phyloP scores from a whole-genome alignment of 2,888 invertebrate species.

The Homarus gammarus region DNA sequence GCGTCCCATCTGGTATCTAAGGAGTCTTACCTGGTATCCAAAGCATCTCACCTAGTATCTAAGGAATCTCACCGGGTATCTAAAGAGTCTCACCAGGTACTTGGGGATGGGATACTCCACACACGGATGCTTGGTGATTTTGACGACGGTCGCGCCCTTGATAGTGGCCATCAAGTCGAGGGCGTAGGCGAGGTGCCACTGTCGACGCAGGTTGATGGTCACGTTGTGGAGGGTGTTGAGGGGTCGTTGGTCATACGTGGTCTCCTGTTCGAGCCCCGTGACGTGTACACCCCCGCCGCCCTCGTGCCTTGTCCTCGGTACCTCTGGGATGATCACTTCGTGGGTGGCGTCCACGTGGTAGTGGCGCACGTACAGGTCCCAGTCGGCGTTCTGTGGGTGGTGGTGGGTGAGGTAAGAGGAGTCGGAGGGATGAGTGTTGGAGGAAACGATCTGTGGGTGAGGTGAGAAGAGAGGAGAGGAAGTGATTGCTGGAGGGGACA shows the following conservation, averaged over 20 bases:
- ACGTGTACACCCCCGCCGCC: constrained; percentile 73
- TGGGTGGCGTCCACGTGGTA: constrained; percentile 37
- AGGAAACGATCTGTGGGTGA: background rate
- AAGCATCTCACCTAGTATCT: too few species aligned
- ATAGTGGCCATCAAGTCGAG: constrained; percentile 38
- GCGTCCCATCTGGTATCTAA: too few species aligned
- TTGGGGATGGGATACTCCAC: constrained; percentile 42
- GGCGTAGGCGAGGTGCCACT: constrained; percentile 47
- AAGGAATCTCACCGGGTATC: too few species aligned
- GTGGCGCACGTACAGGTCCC: constrained; percentile 68
- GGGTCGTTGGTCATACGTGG: constrained; percentile 60
- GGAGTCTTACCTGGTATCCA: too few species aligned
- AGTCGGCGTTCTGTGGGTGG: constrained; percentile 64
- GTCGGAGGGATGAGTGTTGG: background rate
- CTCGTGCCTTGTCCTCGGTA: constrained; percentile 71
- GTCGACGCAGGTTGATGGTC: constrained; percentile 34
- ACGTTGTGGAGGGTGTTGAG: constrained; percentile 50
- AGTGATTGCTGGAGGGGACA: background rate
- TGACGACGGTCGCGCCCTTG: constrained; percentile 37
- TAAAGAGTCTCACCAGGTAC: constrained; percentile 51
- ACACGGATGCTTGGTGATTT: constrained; percentile 62
- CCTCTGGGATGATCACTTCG: constrained; percentile 67
- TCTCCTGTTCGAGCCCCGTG: constrained; percentile 68
- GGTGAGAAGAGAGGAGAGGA: background rate
- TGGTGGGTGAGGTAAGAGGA: background rate